Evolutionary conservation across 2,797 vertebrate species (phyloP).

Genomic region (Peromyscus eremicus): DNA sequence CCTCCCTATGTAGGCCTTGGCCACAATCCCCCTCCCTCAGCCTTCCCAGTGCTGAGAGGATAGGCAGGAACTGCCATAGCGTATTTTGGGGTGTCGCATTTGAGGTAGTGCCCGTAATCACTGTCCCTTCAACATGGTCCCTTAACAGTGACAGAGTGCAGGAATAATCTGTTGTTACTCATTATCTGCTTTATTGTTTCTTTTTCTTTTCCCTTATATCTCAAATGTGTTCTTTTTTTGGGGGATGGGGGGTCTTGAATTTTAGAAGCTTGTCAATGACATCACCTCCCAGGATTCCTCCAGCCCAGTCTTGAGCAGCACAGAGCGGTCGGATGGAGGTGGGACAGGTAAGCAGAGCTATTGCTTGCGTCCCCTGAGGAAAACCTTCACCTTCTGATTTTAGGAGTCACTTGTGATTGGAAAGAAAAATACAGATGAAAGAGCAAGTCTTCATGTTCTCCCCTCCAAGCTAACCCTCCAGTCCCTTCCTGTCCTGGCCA

Average conservation of each 20-base stretch:
- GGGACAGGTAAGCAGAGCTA: constrained; percentile 89
- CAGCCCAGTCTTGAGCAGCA: constrained; percentile 87
- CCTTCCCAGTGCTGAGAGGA: background rate
- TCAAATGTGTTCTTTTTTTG: background rate
- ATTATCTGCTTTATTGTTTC: background rate
- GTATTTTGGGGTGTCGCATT: background rate
- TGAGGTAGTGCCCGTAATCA: background rate
- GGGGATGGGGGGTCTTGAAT: constrained; percentile 12
- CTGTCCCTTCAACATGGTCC: background rate
- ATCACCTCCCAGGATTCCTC: constrained; percentile 84
- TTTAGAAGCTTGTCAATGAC: constrained; percentile 90
- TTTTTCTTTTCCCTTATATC: background rate
- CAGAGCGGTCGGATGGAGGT: constrained; percentile 92
- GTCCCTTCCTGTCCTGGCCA: background rate
- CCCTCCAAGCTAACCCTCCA: background rate
- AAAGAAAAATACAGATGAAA: background rate
- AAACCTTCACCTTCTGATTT: background rate
- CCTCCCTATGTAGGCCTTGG: background rate
- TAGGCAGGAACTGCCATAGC: background rate
- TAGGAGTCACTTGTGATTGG: background rate
- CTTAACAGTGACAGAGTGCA: too few relatives aligned
- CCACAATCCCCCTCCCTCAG: background rate
- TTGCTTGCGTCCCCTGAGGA: background rate
- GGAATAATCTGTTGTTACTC: background rate
- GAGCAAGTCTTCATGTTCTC: background rate